A percentile compares a stretch with the other conserved stretches of the same genome.
Evolutionary conservation across 2,888 invertebrate genomes (phyloP).

Genomic region (Balanococcus diminutus): DNA sequence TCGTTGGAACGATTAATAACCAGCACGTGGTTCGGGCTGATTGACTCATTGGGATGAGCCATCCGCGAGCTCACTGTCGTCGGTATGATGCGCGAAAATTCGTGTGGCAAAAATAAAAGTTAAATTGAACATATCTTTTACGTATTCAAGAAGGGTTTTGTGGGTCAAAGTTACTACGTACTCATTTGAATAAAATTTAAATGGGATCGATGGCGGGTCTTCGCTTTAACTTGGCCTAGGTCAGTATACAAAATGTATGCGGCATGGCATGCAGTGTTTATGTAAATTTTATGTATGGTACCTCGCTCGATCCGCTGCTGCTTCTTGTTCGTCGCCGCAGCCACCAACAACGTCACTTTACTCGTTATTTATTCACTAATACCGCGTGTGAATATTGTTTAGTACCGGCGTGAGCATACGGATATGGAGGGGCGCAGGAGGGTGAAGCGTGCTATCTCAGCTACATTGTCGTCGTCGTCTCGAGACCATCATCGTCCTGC

Average conservation of each 20-base stretch:
- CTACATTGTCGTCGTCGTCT: background rate
- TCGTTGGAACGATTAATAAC: background rate
- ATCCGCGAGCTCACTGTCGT: too few species aligned
- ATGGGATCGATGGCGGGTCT: constrained; percentile 56
- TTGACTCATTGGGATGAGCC: too few species aligned
- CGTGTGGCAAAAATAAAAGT: constrained; percentile 16
- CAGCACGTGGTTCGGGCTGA: background rate
- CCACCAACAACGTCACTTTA: background rate
- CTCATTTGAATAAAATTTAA: constrained; percentile 60
- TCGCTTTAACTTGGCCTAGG: constrained; percentile 54
- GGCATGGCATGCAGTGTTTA: constrained; percentile 53
- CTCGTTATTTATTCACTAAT: constrained; percentile 40
- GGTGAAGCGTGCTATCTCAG: constrained; percentile 40
- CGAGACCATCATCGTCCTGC: background rate
- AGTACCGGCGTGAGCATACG: background rate
- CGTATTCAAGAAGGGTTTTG: constrained; percentile 58
- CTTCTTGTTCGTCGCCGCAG: background rate
- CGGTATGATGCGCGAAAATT: too few species aligned
- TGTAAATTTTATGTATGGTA: constrained; percentile 53
- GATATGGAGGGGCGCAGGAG: background rate
- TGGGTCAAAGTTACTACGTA: constrained; percentile 59
- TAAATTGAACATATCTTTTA: constrained; percentile 56
- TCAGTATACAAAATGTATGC: constrained; percentile 54
- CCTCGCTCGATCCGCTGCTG: background rate
- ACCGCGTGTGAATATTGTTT: background rate